Percentiles rank a stretch among this genome's conserved stretches.
Evolutionary conservation across 2,888 invertebrate species (phyloP).

Genomic region (Drosophila paranaensis): DNA sequence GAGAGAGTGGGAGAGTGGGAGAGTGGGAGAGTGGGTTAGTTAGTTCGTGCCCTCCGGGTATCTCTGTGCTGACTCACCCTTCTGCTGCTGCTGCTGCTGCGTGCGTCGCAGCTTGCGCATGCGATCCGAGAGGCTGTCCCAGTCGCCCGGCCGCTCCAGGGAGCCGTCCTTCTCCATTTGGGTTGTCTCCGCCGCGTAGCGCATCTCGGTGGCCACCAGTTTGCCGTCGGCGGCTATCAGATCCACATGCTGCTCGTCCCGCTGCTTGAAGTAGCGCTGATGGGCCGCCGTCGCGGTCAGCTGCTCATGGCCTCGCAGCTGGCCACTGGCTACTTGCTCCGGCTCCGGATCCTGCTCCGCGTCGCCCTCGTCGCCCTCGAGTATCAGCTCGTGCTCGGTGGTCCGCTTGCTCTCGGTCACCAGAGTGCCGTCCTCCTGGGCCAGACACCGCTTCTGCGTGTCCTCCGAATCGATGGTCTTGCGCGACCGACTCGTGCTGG

Average conservation of each 20-base stretch:
- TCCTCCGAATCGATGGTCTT: constrained; percentile 95
- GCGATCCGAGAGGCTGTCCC: constrained; percentile 92
- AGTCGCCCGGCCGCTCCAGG: constrained; percentile 89
- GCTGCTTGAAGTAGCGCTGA: constrained; percentile 89
- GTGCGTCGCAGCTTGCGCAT: constrained; percentile 88
- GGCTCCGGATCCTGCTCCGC: constrained; percentile 84
- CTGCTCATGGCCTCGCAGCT: constrained; percentile 75
- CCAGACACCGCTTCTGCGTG: constrained; percentile 90
- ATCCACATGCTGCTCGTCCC: constrained; percentile 93
- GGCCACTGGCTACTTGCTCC: background rate
- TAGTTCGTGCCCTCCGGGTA: background rate
- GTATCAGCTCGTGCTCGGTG: constrained; percentile 93
- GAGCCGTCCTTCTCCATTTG: constrained; percentile 90
- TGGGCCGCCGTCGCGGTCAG: constrained; percentile 85
- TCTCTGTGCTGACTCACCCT: constrained; percentile 82
- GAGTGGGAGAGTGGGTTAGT: no score
- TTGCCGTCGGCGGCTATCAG: constrained; percentile 93
- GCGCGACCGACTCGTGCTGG: constrained; percentile 90
- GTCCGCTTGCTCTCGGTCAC: constrained; percentile 93
- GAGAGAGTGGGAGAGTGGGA: background rate
- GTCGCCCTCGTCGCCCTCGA: constrained; percentile 87
- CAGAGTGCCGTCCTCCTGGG: constrained; percentile 92
- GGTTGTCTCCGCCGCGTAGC: constrained; percentile 92
- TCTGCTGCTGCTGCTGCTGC: constrained; percentile 84
- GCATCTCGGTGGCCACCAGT: constrained; percentile 92